A percentile compares a stretch with the other conserved stretches of the same genome.
Conservation (phyloP, 2,888 invertebrate genomes). For the Syritta pipiens region DNA sequence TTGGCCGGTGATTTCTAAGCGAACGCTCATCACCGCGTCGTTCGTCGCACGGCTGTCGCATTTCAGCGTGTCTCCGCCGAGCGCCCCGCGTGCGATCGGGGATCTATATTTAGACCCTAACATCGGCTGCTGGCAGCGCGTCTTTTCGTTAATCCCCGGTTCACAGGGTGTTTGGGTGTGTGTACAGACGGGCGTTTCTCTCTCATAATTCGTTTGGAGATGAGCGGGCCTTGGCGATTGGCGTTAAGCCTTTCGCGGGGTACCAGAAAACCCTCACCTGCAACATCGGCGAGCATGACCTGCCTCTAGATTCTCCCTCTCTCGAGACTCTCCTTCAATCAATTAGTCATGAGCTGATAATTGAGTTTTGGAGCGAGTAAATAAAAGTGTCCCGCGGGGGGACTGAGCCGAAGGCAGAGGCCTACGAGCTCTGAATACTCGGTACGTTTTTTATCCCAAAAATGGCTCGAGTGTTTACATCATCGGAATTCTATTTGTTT, state of each 20-base stretch:
- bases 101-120: constrained; percentile 44
- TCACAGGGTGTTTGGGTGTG: background rate
- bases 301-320: constrained; percentile 51
- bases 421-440: background rate
- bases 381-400: background rate
- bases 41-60: too few relatives aligned
- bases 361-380: constrained; percentile 10
- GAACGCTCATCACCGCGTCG: constrained; percentile 29
- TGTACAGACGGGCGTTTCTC: background rate
- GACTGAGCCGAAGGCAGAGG: background rate
- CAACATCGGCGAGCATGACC: constrained; percentile 67
- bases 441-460: constrained; percentile 29
- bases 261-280: too few relatives aligned
- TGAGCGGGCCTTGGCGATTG: too few relatives aligned
- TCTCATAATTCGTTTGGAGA: background rate
- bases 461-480: constrained; percentile 51
- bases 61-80: background rate
- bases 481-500: constrained; percentile 39
- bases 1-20: background rate
- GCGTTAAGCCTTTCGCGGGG: too few relatives aligned
- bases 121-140: constrained; percentile 38
- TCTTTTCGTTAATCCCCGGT: constrained; percentile 53
- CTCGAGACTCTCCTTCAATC: constrained; percentile 21
- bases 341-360: constrained; percentile 38
- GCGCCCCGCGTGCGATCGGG: background rate